Evolutionary conservation across 1,140 invertebrate genomes (phyloP).

Genomic region (Aphis gossypii): DNA sequence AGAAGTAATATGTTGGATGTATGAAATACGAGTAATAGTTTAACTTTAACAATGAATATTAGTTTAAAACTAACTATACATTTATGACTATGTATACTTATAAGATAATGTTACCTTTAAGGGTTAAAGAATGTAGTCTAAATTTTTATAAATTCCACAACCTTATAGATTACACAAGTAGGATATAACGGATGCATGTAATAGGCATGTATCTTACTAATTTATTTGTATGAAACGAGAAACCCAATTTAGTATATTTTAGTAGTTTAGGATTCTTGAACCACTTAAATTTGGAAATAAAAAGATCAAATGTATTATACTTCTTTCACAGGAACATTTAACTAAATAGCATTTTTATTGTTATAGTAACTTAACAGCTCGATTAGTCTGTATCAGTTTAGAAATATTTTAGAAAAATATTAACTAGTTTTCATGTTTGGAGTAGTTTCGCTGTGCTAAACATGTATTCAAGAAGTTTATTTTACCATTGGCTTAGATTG

Average conservation of each 20-base stretch:
- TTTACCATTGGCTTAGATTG: background rate
- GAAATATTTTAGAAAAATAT: background rate
- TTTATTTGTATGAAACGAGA: background rate
- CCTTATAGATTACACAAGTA: too few relatives aligned
- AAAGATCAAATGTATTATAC: background rate
- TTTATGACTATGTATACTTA: too few relatives aligned
- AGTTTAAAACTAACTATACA: too few relatives aligned
- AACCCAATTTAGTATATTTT: background rate
- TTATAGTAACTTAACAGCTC: background rate
- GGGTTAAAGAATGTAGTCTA: too few relatives aligned
- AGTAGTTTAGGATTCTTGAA: too few relatives aligned
- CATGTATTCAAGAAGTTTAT: constrained; percentile 9
- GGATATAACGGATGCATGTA: too few relatives aligned
- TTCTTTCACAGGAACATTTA: background rate
- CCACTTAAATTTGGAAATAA: background rate
- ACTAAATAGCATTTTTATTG: background rate
- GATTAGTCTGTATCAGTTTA: background rate
- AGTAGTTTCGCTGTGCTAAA: background rate
- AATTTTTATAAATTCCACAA: too few relatives aligned
- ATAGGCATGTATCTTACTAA: background rate
- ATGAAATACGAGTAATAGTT: too few relatives aligned
- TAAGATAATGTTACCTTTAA: too few relatives aligned
- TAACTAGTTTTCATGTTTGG: background rate
- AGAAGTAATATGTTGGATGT: too few relatives aligned
- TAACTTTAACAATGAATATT: too few relatives aligned